These are phyloP conservation scores for Tapirus terrestris DNA, from an alignment of 2,113 vertebrate genomes.

Conservation along the genomic window DNA sequence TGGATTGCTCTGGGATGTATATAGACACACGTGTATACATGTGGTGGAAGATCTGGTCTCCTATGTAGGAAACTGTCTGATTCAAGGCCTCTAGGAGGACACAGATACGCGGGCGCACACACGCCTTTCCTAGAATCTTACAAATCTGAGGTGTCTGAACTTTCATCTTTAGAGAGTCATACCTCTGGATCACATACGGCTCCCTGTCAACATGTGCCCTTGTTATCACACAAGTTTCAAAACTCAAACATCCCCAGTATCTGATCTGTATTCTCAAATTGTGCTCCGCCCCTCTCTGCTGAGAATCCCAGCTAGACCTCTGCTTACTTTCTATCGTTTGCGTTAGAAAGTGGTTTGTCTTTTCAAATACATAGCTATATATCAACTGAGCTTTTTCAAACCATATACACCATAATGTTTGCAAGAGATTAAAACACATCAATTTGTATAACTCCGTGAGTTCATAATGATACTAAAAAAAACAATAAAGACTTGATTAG, in stretches of 20 bases:
- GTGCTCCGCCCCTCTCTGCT: background rate
- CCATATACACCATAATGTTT: background rate
- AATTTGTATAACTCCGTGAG: background rate
- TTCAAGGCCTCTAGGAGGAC: background rate
- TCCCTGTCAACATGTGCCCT: background rate
- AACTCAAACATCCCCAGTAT: background rate
- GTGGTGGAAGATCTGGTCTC: background rate
- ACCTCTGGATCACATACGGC: background rate
- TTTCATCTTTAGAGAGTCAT: background rate
- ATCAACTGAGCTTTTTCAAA: background rate
- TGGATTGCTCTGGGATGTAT: background rate
- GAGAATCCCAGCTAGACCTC: background rate
- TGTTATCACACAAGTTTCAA: background rate
- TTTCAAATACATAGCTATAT: background rate
- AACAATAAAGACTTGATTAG: background rate
- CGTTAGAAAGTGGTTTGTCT: background rate
- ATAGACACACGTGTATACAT: background rate
- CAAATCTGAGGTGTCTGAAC: background rate
- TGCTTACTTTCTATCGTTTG: background rate
- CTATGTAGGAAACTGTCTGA: background rate
- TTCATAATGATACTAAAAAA: background rate
- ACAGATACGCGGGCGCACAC: background rate
- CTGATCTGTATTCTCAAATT: background rate
- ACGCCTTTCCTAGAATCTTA: background rate
- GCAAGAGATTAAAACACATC: background rate